Evolutionary conservation across 2,113 vertebrate genomes (phyloP).

Genomic region (Mola mola): DNA sequence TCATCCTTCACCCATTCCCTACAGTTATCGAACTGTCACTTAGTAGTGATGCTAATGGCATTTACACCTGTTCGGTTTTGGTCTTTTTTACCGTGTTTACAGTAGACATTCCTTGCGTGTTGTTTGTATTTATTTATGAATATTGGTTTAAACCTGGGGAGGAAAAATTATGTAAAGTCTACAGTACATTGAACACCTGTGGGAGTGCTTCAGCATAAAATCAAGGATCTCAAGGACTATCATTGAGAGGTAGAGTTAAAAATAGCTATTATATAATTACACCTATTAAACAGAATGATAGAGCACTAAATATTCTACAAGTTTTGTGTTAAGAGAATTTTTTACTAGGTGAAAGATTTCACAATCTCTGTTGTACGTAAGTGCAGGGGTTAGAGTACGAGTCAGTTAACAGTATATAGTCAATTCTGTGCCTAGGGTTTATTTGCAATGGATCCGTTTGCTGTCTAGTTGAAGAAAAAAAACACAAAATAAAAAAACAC

Average conservation of each 20-base stretch:
- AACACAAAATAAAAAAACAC: constrained; percentile 75
- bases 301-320: constrained; percentile 94
- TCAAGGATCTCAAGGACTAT: constrained; percentile 89
- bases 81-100: constrained; percentile 92
- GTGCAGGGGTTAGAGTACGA: constrained; percentile 84
- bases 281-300: constrained; percentile 91
- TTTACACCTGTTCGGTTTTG: constrained; percentile 85
- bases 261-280: constrained; percentile 85
- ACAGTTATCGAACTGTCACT: constrained; percentile 85
- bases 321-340: constrained; percentile 81
- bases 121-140: constrained; percentile 99
- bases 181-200: constrained; percentile 88
- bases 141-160: constrained; percentile 86
- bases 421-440: constrained; percentile 93
- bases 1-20: constrained; percentile 82
- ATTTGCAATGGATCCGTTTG: constrained; percentile 87
- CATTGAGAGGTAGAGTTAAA: constrained; percentile 89
- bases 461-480: constrained; percentile 74
- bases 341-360: constrained; percentile 86
- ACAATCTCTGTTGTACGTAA: constrained; percentile 79
- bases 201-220: constrained; percentile 91
- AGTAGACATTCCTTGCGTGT: constrained; percentile 99
- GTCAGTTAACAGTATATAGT: constrained; percentile 87
- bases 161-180: constrained; percentile 71
- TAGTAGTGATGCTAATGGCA: constrained; percentile 87